Percentiles rank a stretch among this genome's conserved stretches.
Conservation (phyloP, 2,888 invertebrate species). For the Tetranychus piercei region DNA sequence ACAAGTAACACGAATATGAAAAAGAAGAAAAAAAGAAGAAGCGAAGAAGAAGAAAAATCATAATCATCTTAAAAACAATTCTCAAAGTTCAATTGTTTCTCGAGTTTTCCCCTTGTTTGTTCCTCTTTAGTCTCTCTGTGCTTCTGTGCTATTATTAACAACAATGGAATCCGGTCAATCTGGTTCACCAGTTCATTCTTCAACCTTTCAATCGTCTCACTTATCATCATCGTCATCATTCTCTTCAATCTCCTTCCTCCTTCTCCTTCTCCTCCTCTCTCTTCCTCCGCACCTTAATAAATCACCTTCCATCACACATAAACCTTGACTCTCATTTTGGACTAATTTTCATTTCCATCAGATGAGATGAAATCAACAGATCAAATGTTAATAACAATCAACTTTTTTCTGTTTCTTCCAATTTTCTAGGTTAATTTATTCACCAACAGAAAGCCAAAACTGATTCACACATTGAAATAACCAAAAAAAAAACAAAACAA, state of each 20-base stretch:
- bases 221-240: not conserved
- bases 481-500: not conserved
- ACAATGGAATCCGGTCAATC: slow-evolving; percentile 1
- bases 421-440: not conserved
- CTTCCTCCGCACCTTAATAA: not conserved
- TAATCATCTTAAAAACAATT: not conserved
- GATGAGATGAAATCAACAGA: not conserved
- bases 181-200: not conserved
- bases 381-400: not conserved
- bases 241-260: not conserved
- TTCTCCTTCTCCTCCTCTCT: no score
- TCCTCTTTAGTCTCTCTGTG: not conserved
- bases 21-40: not conserved
- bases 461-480: not conserved
- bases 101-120: not conserved
- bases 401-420: not conserved
- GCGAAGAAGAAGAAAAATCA: no score
- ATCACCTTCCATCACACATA: not conserved
- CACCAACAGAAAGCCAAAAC: not conserved
- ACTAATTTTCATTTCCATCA: no score
- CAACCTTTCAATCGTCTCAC: not conserved
- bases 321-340: not conserved
- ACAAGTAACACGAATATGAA: not conserved
- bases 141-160: not conserved
- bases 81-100: not conserved